These are phyloP conservation scores for Chloroceryle aenea DNA, from an alignment of 2,113 vertebrate genomes.

Conservation along the genomic window DNA sequence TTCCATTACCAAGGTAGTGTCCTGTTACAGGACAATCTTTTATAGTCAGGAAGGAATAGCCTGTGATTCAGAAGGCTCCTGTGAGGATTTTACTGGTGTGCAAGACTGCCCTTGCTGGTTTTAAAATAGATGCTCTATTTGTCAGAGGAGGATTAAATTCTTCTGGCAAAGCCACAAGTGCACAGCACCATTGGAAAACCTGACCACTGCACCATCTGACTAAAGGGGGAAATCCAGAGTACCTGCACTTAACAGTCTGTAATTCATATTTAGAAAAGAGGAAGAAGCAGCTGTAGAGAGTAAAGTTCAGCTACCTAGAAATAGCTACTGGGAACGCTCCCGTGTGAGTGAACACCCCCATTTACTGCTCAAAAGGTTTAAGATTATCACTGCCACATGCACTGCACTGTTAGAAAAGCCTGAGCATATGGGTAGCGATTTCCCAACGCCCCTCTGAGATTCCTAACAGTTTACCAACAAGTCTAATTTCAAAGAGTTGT, in stretches of 20 bases:
- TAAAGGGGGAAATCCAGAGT: not conserved
- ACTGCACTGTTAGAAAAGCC: not conserved
- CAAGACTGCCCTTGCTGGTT: not conserved
- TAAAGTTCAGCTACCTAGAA: not conserved
- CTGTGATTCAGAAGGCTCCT: not conserved
- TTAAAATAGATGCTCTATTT: not conserved
- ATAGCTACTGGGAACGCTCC: not conserved
- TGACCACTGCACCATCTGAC: not conserved
- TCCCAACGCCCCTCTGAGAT: accelerated
- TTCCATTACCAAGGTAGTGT: not conserved
- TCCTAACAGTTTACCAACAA: not conserved
- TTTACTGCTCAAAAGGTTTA: not conserved
- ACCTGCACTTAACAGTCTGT: not conserved
- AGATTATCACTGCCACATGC: not conserved
- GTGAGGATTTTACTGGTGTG: not conserved
- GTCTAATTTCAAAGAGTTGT: not conserved
- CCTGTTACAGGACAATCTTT: not conserved
- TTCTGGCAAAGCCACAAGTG: not conserved
- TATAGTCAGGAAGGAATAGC: not conserved
- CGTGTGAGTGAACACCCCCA: not conserved
- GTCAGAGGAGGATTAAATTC: not conserved
- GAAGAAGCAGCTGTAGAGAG: not conserved
- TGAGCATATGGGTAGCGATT: not conserved
- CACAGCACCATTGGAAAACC: not conserved
- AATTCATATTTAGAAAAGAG: not conserved